Conservation (phyloP, 2,888 invertebrate genomes). For the Polyommatus icarus region DNA sequence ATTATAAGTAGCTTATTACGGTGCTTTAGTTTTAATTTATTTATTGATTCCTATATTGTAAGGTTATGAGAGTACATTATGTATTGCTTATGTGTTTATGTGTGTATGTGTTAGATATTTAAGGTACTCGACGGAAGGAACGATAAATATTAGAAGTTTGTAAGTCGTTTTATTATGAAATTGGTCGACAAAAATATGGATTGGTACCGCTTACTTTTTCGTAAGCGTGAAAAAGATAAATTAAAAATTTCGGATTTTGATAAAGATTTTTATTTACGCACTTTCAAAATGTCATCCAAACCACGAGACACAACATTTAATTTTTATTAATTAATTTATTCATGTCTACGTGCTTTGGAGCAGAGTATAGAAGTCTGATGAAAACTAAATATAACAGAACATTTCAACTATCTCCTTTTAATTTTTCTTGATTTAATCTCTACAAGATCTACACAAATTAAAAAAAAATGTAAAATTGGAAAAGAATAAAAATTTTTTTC, state of each 20-base stretch:
- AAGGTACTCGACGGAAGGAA: constrained; percentile 31
- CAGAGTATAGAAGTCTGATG: no score
- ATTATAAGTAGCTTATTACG: constrained; percentile 52
- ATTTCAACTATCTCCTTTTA: no score
- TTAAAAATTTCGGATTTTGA: constrained; percentile 1
- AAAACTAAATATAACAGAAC: no score
- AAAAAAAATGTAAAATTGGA: no score
- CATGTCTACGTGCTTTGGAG: no score
- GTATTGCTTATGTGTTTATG: constrained; percentile 35
- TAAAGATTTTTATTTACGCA: neutral
- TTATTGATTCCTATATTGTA: constrained; percentile 45
- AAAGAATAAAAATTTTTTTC: no score
- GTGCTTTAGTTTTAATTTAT: constrained; percentile 59
- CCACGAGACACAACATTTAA: no score
- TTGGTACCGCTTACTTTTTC: neutral
- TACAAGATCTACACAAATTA: no score
- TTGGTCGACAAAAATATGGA: constrained; percentile 1
- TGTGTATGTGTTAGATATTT: constrained; percentile 33
- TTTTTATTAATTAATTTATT: no score
- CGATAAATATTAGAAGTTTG: constrained; percentile 41
- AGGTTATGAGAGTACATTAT: constrained; percentile 77
- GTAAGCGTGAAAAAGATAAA: neutral
- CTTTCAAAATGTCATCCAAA: neutral
- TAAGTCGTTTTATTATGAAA: constrained; percentile 39
- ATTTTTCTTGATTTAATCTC: no score